phyloP scores from a whole-genome alignment of 2,888 invertebrate species.

The Nematopogon swammerdamellus region DNA sequence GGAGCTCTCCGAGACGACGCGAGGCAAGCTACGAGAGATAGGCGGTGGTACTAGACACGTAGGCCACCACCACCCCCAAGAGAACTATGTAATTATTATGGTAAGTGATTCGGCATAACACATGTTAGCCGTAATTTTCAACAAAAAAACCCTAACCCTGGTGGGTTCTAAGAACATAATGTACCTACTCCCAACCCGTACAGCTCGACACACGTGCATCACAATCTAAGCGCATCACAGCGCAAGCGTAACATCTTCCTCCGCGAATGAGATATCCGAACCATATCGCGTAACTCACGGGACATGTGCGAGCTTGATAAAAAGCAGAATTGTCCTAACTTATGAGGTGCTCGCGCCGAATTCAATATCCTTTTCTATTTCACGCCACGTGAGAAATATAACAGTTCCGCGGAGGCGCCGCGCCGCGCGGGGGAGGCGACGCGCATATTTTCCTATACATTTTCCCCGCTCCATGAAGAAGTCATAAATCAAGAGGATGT shows the following conservation, averaged over 20 bases:
- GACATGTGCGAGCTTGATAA: constrained; percentile 28
- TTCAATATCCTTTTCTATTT: constrained; percentile 45
- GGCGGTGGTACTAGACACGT: too few species aligned
- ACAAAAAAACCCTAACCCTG: too few species aligned
- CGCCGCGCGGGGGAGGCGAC: constrained; percentile 5
- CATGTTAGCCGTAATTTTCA: too few species aligned
- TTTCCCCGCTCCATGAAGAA: constrained; percentile 51
- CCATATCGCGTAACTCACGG: constrained; percentile 8
- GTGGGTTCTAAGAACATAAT: too few species aligned
- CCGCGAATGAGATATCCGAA: not conserved
- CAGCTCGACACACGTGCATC: too few species aligned
- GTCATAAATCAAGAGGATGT: constrained; percentile 53
- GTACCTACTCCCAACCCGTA: too few species aligned
- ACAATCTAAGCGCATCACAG: too few species aligned
- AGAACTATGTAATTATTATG: too few species aligned
- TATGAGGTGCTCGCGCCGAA: constrained; percentile 28
- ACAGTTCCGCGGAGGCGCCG: not conserved
- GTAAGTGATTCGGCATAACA: too few species aligned
- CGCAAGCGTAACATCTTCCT: not conserved
- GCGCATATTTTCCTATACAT: constrained; percentile 34
- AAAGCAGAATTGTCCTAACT: constrained; percentile 31
- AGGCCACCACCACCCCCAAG: too few species aligned
- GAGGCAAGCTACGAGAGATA: too few species aligned
- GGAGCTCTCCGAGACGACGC: too few species aligned
- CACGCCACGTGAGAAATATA: constrained; percentile 22